A percentile compares a stretch with the other conserved stretches of the same genome.
Evolutionary conservation across 1,140 invertebrate genomes (phyloP).

Genomic region (Pantala flavescens): DNA sequence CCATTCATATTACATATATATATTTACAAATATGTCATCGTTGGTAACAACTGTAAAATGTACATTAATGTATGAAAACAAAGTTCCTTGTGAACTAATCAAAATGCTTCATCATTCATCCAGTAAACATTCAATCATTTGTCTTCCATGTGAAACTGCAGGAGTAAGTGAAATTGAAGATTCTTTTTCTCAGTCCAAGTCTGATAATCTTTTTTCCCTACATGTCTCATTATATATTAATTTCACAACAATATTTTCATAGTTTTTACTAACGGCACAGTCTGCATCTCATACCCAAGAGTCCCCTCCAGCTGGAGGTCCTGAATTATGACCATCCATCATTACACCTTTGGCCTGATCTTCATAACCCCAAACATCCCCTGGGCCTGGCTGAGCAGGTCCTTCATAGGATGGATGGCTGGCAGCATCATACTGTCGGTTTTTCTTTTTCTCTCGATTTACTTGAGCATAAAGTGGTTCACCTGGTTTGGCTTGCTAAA

Average conservation of each 20-base stretch:
- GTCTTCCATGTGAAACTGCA: neutral
- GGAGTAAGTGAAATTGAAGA: neutral
- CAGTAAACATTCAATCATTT: slow-evolving; percentile 14
- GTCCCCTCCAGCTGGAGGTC: slow-evolving; percentile 40
- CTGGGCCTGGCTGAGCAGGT: slow-evolving; percentile 24
- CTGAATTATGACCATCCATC: slow-evolving; percentile 32
- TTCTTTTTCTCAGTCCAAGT: neutral
- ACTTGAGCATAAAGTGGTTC: slow-evolving; percentile 72
- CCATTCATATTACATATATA: slow-evolving; percentile 18
- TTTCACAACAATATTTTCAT: neutral
- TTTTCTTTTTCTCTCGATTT: slow-evolving; percentile 67
- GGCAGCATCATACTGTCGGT: slow-evolving; percentile 46
- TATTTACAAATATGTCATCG: slow-evolving; percentile 17
- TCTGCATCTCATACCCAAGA: slow-evolving; percentile 41
- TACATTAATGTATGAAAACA: slow-evolving; percentile 18
- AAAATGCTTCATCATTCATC: slow-evolving; percentile 13
- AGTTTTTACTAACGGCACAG: slow-evolving; percentile 1
- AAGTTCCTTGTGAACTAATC: neutral
- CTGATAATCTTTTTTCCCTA: neutral
- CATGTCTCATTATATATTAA: neutral
- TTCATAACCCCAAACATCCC: slow-evolving; percentile 32
- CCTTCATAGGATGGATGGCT: slow-evolving; percentile 34
- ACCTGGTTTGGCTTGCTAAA: slow-evolving; percentile 43
- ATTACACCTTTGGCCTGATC: slow-evolving; percentile 32
- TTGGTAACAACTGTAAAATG: slow-evolving; percentile 19